Base-by-base conservation (phyloP, 2,888 invertebrate species). In the Eupithecia tripunctaria region DNA sequence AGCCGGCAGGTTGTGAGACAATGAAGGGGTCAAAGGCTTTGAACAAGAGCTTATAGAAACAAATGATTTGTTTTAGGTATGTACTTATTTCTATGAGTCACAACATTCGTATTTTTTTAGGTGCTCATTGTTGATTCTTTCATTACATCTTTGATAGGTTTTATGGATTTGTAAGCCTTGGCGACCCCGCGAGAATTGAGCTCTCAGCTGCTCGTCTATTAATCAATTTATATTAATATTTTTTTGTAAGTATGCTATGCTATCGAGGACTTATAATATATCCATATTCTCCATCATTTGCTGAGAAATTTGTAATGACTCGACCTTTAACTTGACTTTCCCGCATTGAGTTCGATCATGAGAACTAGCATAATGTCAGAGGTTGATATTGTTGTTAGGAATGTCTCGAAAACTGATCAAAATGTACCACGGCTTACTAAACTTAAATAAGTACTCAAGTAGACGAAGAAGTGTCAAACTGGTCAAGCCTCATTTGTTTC, bases 11-110 rank as follows among this genome's bases (percentile, higher is more conserved):
- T 82, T 85, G 83, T 84, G 78, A 89, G 84, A 89, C 88, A 89
- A 89, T 89, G 85, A 80, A 81, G 82, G 80, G 91, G 90, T 91
- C 91, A 90, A 87, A 90, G 90, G 90, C 90, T 89, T 83, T 74
- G 76, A 80, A 82, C 81, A 80, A 81, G 79, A 78, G 80, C 79
- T 81, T 82, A 82, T 76, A 76, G 80, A 72, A 78, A 67, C 38
- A 51, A 71, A 56, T 60, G 29, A 69, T 74, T 74, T 68, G 21
- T 47, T 65, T 73, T 69, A 72, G 43, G 51, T 71, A 67, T 29
- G 8, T 47, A 43, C 47, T 63, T 59, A 56, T 70, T 41, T 63
- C 41, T 12, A 5, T 71, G 47, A 36, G 71, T 71, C 71, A 71
- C 21, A 60, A 43, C 47, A 71, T 41, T 60, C 8, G 27, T 32